A percentile compares a stretch with the other conserved stretches of the same genome.
These are phyloP conservation scores for Pogonus chalceus DNA, from an alignment of 1,140 invertebrate species.

Conservation along the genomic window DNA sequence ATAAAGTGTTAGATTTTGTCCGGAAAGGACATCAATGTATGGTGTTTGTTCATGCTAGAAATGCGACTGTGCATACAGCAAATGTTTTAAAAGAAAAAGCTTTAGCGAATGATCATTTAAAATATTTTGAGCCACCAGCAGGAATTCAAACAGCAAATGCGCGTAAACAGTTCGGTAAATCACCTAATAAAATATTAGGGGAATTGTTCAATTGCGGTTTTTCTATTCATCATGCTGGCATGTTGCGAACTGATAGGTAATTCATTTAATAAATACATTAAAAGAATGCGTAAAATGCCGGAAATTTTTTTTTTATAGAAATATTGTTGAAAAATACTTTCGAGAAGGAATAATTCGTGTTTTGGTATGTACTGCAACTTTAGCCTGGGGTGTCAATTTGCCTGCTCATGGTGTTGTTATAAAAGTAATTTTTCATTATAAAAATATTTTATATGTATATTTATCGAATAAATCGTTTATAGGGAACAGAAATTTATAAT, in stretches of 20 bases:
- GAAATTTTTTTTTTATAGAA: conserved; percentile 35
- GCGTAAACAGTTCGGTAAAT: conserved; percentile 54
- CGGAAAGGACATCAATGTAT: conserved; percentile 91
- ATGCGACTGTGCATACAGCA: conserved; percentile 86
- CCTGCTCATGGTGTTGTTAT: conserved; percentile 97
- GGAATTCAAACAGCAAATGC: conserved; percentile 48
- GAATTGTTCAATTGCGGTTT: conserved; percentile 84
- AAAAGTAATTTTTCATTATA: conserved; percentile 46
- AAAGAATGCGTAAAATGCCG: too few relatives aligned
- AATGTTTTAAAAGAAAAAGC: conserved; percentile 68
- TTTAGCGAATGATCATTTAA: conserved; percentile 54
- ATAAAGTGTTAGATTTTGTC: conserved; percentile 82
- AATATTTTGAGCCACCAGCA: conserved; percentile 57
- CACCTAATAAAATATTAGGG: conserved; percentile 61
- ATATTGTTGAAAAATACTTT: conserved; percentile 83
- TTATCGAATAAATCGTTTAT: conserved; percentile 18
- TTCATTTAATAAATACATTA: too few relatives aligned
- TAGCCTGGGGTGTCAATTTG: conserved; percentile 99
- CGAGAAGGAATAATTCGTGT: conserved; percentile 83
- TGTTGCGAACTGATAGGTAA: conserved; percentile 70
- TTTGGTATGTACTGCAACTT: conserved; percentile 91
- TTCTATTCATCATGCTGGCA: conserved; percentile 93
- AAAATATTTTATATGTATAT: not conserved
- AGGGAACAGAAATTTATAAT: conserved; percentile 98
- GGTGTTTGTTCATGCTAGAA: conserved; percentile 98